These are phyloP conservation scores for Euphydryas editha DNA, from an alignment of 2,888 invertebrate species.

Conservation along the genomic window DNA sequence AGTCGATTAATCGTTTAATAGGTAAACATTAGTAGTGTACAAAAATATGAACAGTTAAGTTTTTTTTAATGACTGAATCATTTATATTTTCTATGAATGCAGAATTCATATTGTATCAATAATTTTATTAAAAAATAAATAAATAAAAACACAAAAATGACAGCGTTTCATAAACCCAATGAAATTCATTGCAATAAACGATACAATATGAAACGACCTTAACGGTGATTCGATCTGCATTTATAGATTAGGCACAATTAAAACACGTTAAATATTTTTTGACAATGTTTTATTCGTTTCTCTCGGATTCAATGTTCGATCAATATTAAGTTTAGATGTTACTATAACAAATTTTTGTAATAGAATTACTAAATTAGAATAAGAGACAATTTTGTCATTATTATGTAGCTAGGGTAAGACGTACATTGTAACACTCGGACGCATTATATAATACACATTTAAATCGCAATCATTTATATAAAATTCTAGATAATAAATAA, in stretches of 20 bases:
- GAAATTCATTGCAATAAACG: neutral
- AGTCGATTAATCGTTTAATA: neutral
- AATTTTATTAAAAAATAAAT: neutral
- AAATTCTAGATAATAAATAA: neutral
- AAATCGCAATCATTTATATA: neutral
- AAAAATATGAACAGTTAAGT: neutral
- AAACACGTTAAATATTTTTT: neutral
- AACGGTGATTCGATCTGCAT: neutral
- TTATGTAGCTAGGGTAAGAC: neutral
- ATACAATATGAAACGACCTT: neutral
- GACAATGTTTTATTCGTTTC: conserved; percentile 3
- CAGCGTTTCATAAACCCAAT: neutral
- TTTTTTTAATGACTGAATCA: conserved; percentile 5
- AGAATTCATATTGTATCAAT: neutral
- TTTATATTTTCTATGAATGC: conserved; percentile 1
- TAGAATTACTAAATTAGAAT: neutral
- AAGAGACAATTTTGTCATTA: neutral
- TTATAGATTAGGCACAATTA: neutral
- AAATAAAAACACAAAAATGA: neutral
- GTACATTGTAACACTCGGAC: neutral
- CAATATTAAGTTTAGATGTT: neutral
- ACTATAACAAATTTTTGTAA: neutral
- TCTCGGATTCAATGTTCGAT: neutral
- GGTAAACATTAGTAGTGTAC: neutral
- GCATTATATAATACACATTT: neutral